phyloP scores from a whole-genome alignment of 2,888 invertebrate species.

The Platerodrilus igneus region DNA sequence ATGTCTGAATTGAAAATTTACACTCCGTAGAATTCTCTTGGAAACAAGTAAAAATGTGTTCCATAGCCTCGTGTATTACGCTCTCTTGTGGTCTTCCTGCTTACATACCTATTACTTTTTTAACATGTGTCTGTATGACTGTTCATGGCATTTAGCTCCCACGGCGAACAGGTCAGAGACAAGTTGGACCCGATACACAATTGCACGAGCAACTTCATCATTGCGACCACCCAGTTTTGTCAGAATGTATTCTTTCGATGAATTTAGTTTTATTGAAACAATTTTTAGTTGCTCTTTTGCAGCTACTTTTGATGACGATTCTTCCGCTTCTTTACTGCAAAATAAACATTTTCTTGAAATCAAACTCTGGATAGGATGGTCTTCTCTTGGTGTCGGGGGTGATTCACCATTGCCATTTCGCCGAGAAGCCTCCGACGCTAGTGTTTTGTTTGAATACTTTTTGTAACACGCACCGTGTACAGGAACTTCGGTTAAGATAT shows the following conservation, averaged over 20 bases:
- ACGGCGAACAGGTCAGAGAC: conserved; percentile 1
- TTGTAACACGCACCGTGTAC: conserved; percentile 3
- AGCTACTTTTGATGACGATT: background rate
- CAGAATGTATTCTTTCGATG: background rate
- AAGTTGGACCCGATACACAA: too few relatives aligned
- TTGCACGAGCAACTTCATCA: conserved; percentile 3
- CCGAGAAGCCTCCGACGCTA: background rate
- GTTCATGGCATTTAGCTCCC: background rate
- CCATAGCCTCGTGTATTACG: background rate
- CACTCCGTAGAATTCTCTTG: conserved; percentile 2
- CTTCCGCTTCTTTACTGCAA: conserved; percentile 1
- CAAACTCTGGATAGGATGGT: background rate
- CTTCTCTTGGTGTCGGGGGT: conserved; percentile 1
- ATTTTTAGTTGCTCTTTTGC: background rate
- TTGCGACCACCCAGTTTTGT: conserved; percentile 1
- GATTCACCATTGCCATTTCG: background rate
- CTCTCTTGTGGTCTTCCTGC: conserved; percentile 2
- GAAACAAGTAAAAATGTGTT: background rate
- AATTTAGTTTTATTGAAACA: background rate
- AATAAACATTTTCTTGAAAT: conserved; percentile 6
- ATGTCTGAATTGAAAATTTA: conserved; percentile 2
- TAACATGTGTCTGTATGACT: background rate
- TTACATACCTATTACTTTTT: background rate
- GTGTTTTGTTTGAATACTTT: background rate
- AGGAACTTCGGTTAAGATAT: background rate